These are phyloP conservation scores for Lucifuga dentata DNA, from an alignment of 2,113 vertebrate genomes.

Conservation along the genomic window DNA sequence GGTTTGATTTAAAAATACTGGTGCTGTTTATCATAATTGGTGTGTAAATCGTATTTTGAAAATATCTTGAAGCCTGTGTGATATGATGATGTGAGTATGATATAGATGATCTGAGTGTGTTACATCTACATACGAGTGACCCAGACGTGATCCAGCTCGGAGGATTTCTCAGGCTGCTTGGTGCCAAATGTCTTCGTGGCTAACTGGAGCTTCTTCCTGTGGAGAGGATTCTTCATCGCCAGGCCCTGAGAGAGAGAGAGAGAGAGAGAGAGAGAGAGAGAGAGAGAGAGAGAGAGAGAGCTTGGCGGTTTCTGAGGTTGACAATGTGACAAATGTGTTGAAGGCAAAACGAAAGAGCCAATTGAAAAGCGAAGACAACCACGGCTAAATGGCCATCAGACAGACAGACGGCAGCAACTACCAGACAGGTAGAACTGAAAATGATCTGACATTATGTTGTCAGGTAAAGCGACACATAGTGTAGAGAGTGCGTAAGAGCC, in stretches of 20 bases:
- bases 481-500: too few species aligned
- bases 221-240: constrained; percentile 93
- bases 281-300: not conserved
- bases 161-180: constrained; percentile 89
- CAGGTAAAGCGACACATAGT: too few species aligned
- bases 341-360: constrained; percentile 55
- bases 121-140: constrained; percentile 89
- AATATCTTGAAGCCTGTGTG: too few species aligned
- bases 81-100: not conserved
- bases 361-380: constrained; percentile 50
- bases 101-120: not conserved
- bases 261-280: not conserved
- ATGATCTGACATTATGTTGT: constrained; percentile 20
- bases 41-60: too few species aligned
- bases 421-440: constrained; percentile 57
- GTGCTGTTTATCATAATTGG: too few species aligned
- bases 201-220: constrained; percentile 95
- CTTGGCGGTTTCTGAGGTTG: constrained; percentile 18
- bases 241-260: constrained; percentile 84
- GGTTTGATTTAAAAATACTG: too few species aligned
- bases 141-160: constrained; percentile 93
- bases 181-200: constrained; percentile 87
- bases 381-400: constrained; percentile 36
- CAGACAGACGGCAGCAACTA: constrained; percentile 21
- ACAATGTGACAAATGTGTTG: constrained; percentile 17